Evolutionary conservation across 2,113 vertebrate species (phyloP), one percentile per base, ranked within the genome.

Genomic region (Erinaceus europaeus): DNA sequence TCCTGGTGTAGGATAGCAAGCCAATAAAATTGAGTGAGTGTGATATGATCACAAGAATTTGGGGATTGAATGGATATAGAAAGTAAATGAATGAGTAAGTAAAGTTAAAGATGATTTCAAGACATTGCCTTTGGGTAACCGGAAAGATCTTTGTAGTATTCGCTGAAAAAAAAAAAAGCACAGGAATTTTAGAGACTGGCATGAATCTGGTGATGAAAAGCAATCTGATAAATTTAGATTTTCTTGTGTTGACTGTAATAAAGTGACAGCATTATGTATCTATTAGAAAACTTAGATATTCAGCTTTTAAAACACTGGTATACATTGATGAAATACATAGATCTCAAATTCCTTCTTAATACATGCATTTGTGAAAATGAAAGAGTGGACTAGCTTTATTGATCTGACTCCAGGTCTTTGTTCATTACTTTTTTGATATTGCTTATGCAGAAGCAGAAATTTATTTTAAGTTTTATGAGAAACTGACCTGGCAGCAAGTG

Each of bases 401-500:
- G 15, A 17, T 91, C 57, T 48, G 18, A 68, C 11, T 62, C 25
- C 3, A 64, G 11, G 27, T 53, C 90, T 92, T 83, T 32, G 32
- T 84, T 48, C 21, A 44, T 84, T 88, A 84, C 11, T 9, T 61
- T 80, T 79, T 36, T 52, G 64, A 57, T 29, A 61, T 48, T 48
- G 85, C 55, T 89, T 25, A 53, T 20, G 46, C 20, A 87, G 52
- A 90, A 74, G 44, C 11, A 86, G 82, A 89, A 82, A 71, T 12
- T 77, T 77, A 82, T 46, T 17, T 34, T 52, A 72, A 79, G 64
- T 23, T 71, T 91, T 48, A 78, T 44, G 59, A 77, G 53, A 6
- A 53, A 38, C 40, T 71, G 20, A 84, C 71, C n/a, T 75, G n/a
- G 15, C 27, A 65, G 68, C 73, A 87, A 71, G 34, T 40, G 67